A percentile compares a stretch with the other conserved stretches of the same genome.
Conservation (phyloP, 2,888 invertebrate species). For the Laspeyria flexula region DNA sequence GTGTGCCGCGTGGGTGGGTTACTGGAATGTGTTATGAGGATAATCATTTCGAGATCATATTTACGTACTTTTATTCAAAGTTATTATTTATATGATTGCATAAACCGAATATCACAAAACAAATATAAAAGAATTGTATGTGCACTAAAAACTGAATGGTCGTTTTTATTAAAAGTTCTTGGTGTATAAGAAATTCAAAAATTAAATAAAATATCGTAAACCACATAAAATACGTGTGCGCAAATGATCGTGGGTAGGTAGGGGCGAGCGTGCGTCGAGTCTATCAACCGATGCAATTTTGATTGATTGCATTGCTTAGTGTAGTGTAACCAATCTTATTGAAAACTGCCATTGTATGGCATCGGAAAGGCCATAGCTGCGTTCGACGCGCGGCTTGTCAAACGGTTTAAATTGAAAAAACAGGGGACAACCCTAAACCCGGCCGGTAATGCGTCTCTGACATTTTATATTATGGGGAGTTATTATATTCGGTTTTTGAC, state of each 20-base stretch:
- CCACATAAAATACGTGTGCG: conserved; percentile 41
- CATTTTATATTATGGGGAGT: conserved; percentile 78
- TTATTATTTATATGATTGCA: no score
- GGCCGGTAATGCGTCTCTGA: conserved; percentile 69
- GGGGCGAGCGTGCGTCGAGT: conserved; percentile 68
- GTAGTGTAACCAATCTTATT: conserved; percentile 86
- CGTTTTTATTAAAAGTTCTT: neutral
- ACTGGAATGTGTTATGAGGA: neutral
- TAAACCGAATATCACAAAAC: no score
- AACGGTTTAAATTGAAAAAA: conserved; percentile 84
- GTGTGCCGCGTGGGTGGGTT: neutral
- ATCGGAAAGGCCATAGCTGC: conserved; percentile 79
- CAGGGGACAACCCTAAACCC: conserved; percentile 80
- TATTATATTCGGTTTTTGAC: conserved; percentile 59
- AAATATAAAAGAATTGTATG: neutral
- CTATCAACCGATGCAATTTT: conserved; percentile 83
- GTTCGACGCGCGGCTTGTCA: conserved; percentile 80
- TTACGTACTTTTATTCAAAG: no score
- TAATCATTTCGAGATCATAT: neutral
- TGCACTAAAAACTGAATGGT: neutral
- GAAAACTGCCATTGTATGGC: conserved; percentile 81
- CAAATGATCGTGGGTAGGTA: conserved; percentile 56
- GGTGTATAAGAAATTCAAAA: conserved; percentile 16
- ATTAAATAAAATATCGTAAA: conserved; percentile 33
- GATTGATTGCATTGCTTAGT: conserved; percentile 86